phyloP scores from a whole-genome alignment of 1,140 invertebrate species.

The Pachypeltis micranthus region DNA sequence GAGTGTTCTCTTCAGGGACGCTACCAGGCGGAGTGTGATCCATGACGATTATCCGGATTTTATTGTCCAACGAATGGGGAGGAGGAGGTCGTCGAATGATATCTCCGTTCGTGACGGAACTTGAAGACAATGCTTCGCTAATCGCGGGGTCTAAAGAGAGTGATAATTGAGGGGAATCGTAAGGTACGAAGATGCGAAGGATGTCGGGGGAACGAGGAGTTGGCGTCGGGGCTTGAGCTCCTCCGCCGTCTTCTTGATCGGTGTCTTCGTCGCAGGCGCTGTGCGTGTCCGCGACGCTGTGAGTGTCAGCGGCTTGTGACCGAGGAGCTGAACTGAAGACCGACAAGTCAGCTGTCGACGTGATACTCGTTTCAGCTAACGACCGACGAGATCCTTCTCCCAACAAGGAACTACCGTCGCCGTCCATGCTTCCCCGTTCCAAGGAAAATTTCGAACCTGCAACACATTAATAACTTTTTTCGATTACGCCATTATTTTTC shows the following conservation, averaged over 20 bases:
- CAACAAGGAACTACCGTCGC: slow-evolving; percentile 47
- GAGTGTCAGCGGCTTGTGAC: slow-evolving; percentile 57
- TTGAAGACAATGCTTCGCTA: background rate
- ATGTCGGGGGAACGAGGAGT: slow-evolving; percentile 46
- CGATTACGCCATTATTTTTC: background rate
- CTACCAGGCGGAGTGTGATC: slow-evolving; percentile 21
- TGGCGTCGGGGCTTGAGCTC: slow-evolving; percentile 47
- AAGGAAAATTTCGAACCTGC: slow-evolving; percentile 53
- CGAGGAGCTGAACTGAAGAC: slow-evolving; percentile 61
- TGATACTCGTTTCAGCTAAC: slow-evolving; percentile 68
- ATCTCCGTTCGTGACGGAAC: slow-evolving; percentile 20
- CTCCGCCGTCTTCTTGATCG: slow-evolving; percentile 43
- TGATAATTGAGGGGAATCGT: slow-evolving; percentile 37
- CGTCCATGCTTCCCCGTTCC: slow-evolving; percentile 47
- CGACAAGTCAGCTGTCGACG: slow-evolving; percentile 67
- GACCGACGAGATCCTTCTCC: slow-evolving; percentile 57
- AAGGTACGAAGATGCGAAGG: slow-evolving; percentile 63
- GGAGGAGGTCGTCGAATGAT: slow-evolving; percentile 10
- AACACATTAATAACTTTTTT: slow-evolving; percentile 22
- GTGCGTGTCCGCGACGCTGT: slow-evolving; percentile 60
- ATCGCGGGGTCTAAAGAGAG: too few relatives aligned
- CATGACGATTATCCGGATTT: slow-evolving; percentile 25
- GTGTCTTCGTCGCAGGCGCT: slow-evolving; percentile 43
- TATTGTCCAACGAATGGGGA: slow-evolving; percentile 21
- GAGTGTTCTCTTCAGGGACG: slow-evolving; percentile 21